phyloP scores from a whole-genome alignment of 1,140 invertebrate species.

The Delia radicum region DNA sequence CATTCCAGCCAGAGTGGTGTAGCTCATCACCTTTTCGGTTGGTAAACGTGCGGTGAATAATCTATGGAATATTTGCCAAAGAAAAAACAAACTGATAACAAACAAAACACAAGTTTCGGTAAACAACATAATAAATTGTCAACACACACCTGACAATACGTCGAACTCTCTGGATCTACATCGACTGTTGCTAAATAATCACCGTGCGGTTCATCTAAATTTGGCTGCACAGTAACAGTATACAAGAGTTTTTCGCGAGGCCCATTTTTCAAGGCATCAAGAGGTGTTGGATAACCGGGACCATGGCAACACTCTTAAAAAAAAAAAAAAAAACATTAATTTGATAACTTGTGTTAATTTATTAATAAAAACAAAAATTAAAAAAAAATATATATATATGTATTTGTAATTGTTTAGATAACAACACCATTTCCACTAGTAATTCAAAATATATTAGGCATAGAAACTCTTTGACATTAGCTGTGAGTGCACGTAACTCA shows the following conservation, averaged over 20 bases:
- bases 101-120: not conserved
- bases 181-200: conserved; percentile 92
- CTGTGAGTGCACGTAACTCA: too few relatives aligned
- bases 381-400: too few relatives aligned
- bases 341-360: too few relatives aligned
- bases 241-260: conserved; percentile 84
- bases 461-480: too few relatives aligned
- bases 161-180: conserved; percentile 82
- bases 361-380: too few relatives aligned
- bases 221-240: conserved; percentile 79
- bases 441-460: too few relatives aligned
- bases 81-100: too few relatives aligned
- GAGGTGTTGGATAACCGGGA: conserved; percentile 75
- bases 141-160: conserved; percentile 76
- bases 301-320: conserved; percentile 58
- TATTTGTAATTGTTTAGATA: too few relatives aligned
- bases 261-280: conserved; percentile 79
- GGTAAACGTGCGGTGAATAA: conserved; percentile 82
- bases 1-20: conserved; percentile 95
- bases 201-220: conserved; percentile 64
- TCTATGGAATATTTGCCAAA: conserved; percentile 61
- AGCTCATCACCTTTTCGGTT: conserved; percentile 83
- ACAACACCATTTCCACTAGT: too few relatives aligned
- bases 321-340: conserved; percentile 10
- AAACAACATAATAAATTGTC: conserved; percentile 5